Evolutionary conservation across 2,797 vertebrate genomes (phyloP).

Genomic region (Rhadinocentrus ornatus): DNA sequence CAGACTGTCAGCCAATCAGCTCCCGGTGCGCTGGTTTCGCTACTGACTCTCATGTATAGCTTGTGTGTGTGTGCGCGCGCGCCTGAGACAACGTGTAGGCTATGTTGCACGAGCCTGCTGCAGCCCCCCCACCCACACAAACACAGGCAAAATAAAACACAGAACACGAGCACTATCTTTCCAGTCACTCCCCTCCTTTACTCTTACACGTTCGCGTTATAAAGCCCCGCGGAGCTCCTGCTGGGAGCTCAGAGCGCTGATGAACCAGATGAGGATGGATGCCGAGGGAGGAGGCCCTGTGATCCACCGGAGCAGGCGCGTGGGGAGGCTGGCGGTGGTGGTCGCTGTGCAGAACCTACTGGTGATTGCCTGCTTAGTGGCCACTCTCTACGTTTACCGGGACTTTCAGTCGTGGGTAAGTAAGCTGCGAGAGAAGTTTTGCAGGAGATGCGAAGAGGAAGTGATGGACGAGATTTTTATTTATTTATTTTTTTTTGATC

Average conservation of each 20-base stretch:
- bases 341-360: slow-evolving; percentile 57
- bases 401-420: slow-evolving; percentile 32
- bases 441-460: not conserved
- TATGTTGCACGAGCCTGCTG: not conserved
- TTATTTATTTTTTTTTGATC: not conserved
- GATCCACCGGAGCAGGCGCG: slow-evolving; percentile 7
- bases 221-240: slow-evolving; percentile 34
- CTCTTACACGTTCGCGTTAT: slow-evolving; percentile 24
- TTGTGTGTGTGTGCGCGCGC: not conserved
- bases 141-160: slow-evolving; percentile 15
- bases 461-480: not conserved
- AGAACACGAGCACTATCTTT: slow-evolving; percentile 38
- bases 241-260: slow-evolving; percentile 21
- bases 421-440: not conserved
- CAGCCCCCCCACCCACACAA: slow-evolving; percentile 37
- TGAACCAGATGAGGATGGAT: slow-evolving; percentile 40
- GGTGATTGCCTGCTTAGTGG: slow-evolving; percentile 50
- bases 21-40: slow-evolving; percentile 44
- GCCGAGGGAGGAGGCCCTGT: slow-evolving; percentile 20
- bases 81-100: not conserved
- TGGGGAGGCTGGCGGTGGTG: slow-evolving; percentile 36
- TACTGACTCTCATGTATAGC: not conserved
- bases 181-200: slow-evolving; percentile 57
- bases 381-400: slow-evolving; percentile 37
- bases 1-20: slow-evolving; percentile 30